Evolutionary conservation across 2,113 vertebrate species (phyloP), one percentile per base, ranked within the genome.

Genomic region (Xyrauchen texanus): DNA sequence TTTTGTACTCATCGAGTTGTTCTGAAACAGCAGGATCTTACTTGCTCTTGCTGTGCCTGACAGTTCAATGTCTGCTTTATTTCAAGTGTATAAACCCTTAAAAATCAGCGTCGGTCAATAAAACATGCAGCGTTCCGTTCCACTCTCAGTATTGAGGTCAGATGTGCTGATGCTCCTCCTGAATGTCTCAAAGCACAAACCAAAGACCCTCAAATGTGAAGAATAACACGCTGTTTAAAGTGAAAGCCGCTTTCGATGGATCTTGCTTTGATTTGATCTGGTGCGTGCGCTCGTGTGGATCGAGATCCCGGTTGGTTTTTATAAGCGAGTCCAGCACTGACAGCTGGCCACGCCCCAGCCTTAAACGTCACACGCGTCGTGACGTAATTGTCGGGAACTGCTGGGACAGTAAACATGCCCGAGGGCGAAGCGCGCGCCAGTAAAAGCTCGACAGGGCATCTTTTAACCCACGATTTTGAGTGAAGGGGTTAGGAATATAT

Each of bases 1-100:
- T 92, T 95, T 95, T 89, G 95, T 94, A 91, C 94, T 95, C 95
- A 96, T 96, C 92, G 89, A 92, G 87, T 88, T 79, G 45, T 74
- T 49, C 55, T 15, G 12, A 42, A 61, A 13, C 7, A 45, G 1
- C 6, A 8, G 13, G 8, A 10, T 58, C 45, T 34, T 34, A 34
- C 21, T n/a, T n/a, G n/a, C n/a, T n/a, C n/a, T n/a, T n/a, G n/a
- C n/a, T n/a, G 47, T 16, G 68, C 3, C 42, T 16, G 34, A 45
- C 53, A 71, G 68, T 45, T 58, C 55, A 16, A 11, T 2, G 55
- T 72, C n/a, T 44, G 10, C 5, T 11, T 42, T 34, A 8, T 34
- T 34, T 69, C 68, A 34, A n/a, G n/a, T n/a, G n/a, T n/a, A n/a
- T n/a, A n/a, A 34, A 34, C 21, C 21, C 21, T 34, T 34, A 34